Conservation (phyloP, 2,797 vertebrate species). For the Aulostomus chinensis region DNA sequence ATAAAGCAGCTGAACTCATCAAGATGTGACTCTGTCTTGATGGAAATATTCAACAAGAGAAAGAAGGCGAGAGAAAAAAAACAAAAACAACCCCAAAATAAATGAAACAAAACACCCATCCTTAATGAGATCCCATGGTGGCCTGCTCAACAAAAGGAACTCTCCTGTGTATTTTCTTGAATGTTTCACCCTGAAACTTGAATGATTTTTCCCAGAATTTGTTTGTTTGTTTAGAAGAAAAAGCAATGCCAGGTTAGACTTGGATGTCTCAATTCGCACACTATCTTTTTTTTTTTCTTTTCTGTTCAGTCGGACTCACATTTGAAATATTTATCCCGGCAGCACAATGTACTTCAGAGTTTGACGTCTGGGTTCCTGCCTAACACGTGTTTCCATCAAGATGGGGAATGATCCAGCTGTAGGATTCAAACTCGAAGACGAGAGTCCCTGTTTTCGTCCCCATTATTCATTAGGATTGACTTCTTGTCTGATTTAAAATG, state of each 20-base stretch:
- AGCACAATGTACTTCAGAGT: too few species aligned
- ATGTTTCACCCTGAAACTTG: conserved; percentile 26
- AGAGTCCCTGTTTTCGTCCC: background rate
- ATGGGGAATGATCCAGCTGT: too few species aligned
- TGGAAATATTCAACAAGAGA: conserved; percentile 15
- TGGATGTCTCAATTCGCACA: too few species aligned
- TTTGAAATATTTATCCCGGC: too few species aligned
- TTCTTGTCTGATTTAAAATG: conserved; percentile 30
- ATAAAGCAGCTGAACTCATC: conserved; percentile 26
- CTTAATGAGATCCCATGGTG: conserved; percentile 64
- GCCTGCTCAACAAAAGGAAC: conserved; percentile 21
- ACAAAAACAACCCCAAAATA: conserved; percentile 7
- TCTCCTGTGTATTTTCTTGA: conserved; percentile 34
- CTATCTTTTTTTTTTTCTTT: too few species aligned
- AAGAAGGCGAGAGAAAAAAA: conserved; percentile 29
- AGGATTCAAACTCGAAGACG: too few species aligned
- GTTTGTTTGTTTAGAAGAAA: conserved; percentile 15
- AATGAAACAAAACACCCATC: conserved; percentile 3
- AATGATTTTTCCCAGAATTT: too few species aligned
- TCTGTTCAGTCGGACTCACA: too few species aligned
- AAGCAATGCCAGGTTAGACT: background rate
- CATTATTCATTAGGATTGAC: conserved; percentile 32
- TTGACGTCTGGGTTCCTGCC: too few species aligned
- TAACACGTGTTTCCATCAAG: too few species aligned
- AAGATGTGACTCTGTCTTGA: conserved; percentile 17